These are phyloP conservation scores for Solenopsis fugax DNA, from an alignment of 1,140 invertebrate genomes.

Conservation along the genomic window DNA sequence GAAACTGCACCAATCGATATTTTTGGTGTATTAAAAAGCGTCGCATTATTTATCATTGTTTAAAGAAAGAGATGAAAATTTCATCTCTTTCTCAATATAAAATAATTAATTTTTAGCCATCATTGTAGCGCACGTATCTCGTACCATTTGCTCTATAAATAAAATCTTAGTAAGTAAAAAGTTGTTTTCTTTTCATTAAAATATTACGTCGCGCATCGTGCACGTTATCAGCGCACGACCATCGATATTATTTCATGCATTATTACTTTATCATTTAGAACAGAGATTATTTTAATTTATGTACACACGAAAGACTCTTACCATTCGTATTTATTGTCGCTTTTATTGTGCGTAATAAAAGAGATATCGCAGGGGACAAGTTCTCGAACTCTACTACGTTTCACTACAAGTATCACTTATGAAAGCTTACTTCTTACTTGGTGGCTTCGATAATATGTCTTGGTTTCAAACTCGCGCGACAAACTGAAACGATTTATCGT, in stretches of 20 bases:
- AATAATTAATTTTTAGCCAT: too few species aligned
- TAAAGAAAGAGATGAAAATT: too few species aligned
- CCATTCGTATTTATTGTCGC: not conserved
- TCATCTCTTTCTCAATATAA: too few species aligned
- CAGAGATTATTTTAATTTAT: not conserved
- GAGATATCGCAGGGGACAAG: not conserved
- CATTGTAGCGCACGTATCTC: too few species aligned
- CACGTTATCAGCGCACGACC: not conserved
- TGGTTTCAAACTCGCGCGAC: not conserved
- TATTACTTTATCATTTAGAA: not conserved
- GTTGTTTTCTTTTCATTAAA: too few species aligned
- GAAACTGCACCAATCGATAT: too few species aligned
- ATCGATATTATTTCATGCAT: slow-evolving; percentile 8
- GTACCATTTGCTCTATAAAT: too few species aligned
- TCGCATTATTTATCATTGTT: too few species aligned
- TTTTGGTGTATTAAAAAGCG: too few species aligned
- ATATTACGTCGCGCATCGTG: too few species aligned
- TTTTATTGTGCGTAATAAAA: slow-evolving; percentile 18
- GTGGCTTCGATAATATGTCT: slow-evolving; percentile 8
- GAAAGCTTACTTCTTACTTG: slow-evolving; percentile 11
- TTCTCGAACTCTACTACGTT: not conserved
- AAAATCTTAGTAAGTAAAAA: too few species aligned
- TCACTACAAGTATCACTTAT: slow-evolving; percentile 13
- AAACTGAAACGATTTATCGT: slow-evolving; percentile 25
- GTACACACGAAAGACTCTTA: not conserved